Evolutionary conservation across 2,888 invertebrate genomes (phyloP).

Genomic region (Melieria omissa): DNA sequence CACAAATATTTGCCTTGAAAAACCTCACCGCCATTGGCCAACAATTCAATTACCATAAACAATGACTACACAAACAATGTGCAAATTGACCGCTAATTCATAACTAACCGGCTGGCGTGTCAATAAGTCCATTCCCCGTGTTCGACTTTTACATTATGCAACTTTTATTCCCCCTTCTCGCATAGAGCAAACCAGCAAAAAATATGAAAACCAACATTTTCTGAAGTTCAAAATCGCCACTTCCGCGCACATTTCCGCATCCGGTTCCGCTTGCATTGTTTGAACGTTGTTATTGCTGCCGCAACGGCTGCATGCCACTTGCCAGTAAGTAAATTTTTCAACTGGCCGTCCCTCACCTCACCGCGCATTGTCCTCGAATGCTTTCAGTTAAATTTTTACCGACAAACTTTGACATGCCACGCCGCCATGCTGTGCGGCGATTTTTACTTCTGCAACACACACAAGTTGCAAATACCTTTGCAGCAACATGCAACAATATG

Average conservation of each 20-base stretch:
- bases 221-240: background rate
- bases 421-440: background rate
- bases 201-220: background rate
- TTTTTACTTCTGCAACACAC: background rate
- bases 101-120: too few species aligned
- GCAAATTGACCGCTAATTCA: too few species aligned
- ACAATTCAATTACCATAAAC: too few species aligned
- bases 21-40: too few species aligned
- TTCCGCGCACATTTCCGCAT: conserved; percentile 1
- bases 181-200: too few species aligned
- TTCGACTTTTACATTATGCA: too few species aligned
- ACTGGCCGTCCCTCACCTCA: background rate
- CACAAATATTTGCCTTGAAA: too few species aligned
- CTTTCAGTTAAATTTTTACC: too few species aligned
- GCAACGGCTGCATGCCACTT: background rate
- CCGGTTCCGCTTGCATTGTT: background rate
- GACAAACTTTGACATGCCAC: too few species aligned
- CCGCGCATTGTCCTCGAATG: background rate
- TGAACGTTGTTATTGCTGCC: background rate
- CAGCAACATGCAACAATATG: background rate
- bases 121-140: too few species aligned
- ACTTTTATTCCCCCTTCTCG: too few species aligned
- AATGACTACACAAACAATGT: too few species aligned
- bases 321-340: background rate
- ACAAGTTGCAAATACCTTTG: background rate